phyloP scores from a whole-genome alignment of 2,888 invertebrate genomes.

The Artemia sinica region DNA sequence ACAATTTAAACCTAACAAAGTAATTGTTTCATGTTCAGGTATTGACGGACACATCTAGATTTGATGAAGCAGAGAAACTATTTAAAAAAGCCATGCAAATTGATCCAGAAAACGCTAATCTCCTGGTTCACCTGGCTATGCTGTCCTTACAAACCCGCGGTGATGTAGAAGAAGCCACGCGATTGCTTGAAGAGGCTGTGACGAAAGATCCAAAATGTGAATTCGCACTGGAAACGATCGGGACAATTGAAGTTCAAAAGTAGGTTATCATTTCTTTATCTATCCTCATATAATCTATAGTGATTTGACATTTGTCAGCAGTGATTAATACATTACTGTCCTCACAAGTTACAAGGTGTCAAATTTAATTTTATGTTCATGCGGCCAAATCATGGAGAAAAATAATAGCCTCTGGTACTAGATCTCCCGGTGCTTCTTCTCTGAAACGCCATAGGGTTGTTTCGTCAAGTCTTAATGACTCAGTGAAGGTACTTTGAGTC shows the following conservation, averaged over 20 bases:
- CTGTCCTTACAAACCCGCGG: slow-evolving; percentile 68
- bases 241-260: slow-evolving; percentile 85
- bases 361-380: neutral
- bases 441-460: too few relatives aligned
- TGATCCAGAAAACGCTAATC: slow-evolving; percentile 57
- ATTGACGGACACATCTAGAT: slow-evolving; percentile 64
- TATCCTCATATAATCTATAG: too few relatives aligned
- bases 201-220: slow-evolving; percentile 78
- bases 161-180: slow-evolving; percentile 57
- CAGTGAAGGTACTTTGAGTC: too few relatives aligned
- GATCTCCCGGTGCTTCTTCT: too few relatives aligned
- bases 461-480: too few relatives aligned
- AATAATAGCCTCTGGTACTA: too few relatives aligned
- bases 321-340: too few relatives aligned
- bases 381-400: too few relatives aligned
- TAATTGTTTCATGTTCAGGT: slow-evolving; percentile 35
- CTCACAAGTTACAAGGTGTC: too few relatives aligned
- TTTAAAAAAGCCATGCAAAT: slow-evolving; percentile 62
- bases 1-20: too few relatives aligned
- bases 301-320: too few relatives aligned
- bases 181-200: slow-evolving; percentile 60
- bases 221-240: slow-evolving; percentile 85
- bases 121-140: slow-evolving; percentile 29
- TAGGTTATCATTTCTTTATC: slow-evolving; percentile 31
- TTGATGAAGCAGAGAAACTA: slow-evolving; percentile 58